Evolutionary conservation across 2,888 invertebrate species (phyloP).

Genomic region (Pyrrhosoma nymphula): DNA sequence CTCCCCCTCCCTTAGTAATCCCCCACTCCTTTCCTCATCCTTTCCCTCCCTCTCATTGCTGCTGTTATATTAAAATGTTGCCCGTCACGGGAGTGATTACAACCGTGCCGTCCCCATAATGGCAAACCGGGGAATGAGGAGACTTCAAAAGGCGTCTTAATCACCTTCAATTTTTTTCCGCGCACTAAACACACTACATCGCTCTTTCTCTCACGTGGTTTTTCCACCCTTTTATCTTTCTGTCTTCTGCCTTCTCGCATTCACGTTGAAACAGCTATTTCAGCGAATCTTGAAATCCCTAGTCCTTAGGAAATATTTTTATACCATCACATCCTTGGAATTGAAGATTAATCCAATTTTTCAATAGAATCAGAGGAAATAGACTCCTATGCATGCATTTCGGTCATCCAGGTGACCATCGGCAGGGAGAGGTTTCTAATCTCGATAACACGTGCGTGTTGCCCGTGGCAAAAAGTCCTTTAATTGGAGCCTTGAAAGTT

Average conservation of each 20-base stretch:
- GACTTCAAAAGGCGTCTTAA: constrained; percentile 44
- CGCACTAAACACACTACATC: neutral
- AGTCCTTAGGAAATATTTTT: neutral
- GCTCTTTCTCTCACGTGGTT: neutral
- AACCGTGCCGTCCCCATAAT: constrained; percentile 55
- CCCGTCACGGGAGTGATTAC: constrained; percentile 61
- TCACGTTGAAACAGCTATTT: neutral
- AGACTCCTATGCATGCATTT: too few relatives aligned
- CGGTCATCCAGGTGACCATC: too few relatives aligned
- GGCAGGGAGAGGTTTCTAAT: too few relatives aligned
- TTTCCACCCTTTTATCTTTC: neutral
- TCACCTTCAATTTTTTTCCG: constrained; percentile 45
- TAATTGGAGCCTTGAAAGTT: neutral
- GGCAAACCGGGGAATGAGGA: constrained; percentile 1
- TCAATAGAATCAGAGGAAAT: too few relatives aligned
- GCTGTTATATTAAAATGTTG: constrained; percentile 64
- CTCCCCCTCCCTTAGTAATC: neutral
- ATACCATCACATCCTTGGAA: too few relatives aligned
- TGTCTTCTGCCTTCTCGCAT: neutral
- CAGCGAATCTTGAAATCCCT: neutral
- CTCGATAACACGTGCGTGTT: too few relatives aligned
- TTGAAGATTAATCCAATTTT: too few relatives aligned
- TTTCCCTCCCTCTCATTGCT: neutral
- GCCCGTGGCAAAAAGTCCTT: too few relatives aligned
- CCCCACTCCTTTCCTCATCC: neutral